Percentiles rank a stretch among this genome's conserved stretches.
Conservation (phyloP, 2,888 invertebrate genomes). For the Poecilobothrus nobilitatus region DNA sequence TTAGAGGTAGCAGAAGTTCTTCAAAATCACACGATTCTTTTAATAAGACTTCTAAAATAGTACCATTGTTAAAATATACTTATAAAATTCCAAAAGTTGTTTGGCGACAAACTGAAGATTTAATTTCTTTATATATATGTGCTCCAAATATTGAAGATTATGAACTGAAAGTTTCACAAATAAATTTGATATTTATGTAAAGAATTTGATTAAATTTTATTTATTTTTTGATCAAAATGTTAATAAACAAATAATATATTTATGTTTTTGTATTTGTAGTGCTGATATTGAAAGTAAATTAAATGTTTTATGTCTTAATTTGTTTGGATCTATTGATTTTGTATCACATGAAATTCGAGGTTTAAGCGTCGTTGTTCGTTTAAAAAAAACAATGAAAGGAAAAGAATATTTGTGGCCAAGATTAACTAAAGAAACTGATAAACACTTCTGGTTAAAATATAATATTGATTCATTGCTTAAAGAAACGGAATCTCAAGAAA, state of each 20-base stretch:
- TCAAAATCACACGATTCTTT: too few relatives aligned
- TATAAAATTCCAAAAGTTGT: slow-evolving; percentile 28
- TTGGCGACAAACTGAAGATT: slow-evolving; percentile 32
- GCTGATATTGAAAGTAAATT: slow-evolving; percentile 24
- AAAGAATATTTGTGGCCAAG: slow-evolving; percentile 18
- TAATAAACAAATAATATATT: slow-evolving; percentile 23
- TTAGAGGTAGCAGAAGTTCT: too few relatives aligned
- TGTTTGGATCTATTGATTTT: slow-evolving; percentile 26
- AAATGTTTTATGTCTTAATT: slow-evolving; percentile 26
- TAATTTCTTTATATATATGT: slow-evolving; percentile 29
- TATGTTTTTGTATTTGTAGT: slow-evolving; percentile 18
- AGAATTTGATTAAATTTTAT: not conserved
- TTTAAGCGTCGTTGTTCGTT: slow-evolving; percentile 29
- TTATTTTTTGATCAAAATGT: slow-evolving; percentile 15
- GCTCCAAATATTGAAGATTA: slow-evolving; percentile 31
- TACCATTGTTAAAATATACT: slow-evolving; percentile 24
- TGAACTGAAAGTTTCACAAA: slow-evolving; percentile 26
- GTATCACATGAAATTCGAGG: slow-evolving; percentile 33
- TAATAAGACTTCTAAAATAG: slow-evolving; percentile 14
- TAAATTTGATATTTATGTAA: slow-evolving; percentile 20
- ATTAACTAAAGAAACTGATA: slow-evolving; percentile 18
- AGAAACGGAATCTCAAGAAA: slow-evolving; percentile 13
- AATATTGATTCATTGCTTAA: slow-evolving; percentile 18
- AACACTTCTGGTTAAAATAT: slow-evolving; percentile 20
- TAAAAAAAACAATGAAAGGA: slow-evolving; percentile 26